Percentiles rank a stretch among this genome's conserved stretches.
phyloP scores from a whole-genome alignment of 92 coral and sea anemone species.

The Zoanthus gigantus region DNA sequence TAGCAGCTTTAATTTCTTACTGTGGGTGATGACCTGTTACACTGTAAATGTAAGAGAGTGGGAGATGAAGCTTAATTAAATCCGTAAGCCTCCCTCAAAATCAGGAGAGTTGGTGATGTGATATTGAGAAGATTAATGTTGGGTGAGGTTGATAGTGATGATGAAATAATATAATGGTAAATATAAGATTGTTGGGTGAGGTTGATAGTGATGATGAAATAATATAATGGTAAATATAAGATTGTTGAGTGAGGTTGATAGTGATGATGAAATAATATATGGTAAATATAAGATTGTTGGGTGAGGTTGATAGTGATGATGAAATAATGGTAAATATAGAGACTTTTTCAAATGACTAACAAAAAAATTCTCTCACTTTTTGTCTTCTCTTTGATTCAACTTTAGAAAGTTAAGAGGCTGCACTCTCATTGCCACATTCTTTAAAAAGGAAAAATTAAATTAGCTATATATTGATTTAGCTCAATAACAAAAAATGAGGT shows the following conservation, averaged over 20 bases:
- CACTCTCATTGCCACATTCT: conserved; percentile 47
- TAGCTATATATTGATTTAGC: not conserved
- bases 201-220: not conserved
- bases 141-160: not conserved
- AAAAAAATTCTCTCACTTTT: not conserved
- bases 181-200: not conserved
- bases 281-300: not conserved
- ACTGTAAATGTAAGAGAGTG: no score
- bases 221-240: no score
- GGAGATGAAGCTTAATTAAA: no score
- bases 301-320: not conserved
- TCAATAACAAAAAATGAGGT: not conserved
- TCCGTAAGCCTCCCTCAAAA: no score
- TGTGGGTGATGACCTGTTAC: no score
- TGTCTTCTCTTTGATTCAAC: conserved; percentile 21
- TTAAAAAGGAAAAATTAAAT: not conserved
- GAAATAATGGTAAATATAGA: no score
- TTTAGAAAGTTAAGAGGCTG: conserved; percentile 29
- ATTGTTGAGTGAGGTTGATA: not conserved
- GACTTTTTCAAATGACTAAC: no score
- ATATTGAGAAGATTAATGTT: no score
- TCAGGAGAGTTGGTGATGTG: not conserved
- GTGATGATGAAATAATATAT: not conserved
- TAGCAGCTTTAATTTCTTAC: no score
- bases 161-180: not conserved